phyloP scores from a whole-genome alignment of 2,888 invertebrate genomes.

The Apotomis capreana region DNA sequence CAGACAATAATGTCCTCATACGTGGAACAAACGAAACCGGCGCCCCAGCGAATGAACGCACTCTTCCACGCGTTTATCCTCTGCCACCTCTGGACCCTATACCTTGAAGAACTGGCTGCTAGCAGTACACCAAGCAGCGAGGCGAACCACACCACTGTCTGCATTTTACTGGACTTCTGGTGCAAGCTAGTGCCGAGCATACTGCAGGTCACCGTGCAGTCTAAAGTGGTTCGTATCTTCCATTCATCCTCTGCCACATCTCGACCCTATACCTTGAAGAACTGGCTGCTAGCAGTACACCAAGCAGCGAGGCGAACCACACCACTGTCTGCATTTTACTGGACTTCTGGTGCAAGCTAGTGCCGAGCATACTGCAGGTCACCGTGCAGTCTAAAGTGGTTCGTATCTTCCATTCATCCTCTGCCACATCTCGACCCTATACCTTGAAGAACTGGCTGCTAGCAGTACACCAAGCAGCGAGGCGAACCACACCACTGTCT shows the following conservation, averaged over 20 bases:
- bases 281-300: conserved; percentile 86
- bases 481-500: conserved; percentile 88
- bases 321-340: conserved; percentile 92
- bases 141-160: conserved; percentile 88
- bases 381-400: conserved; percentile 91
- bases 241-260: conserved; percentile 99
- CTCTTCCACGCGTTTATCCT: conserved; percentile 98
- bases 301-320: conserved; percentile 88
- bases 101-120: conserved; percentile 94
- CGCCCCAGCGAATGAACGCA: conserved; percentile 94
- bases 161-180: conserved; percentile 98
- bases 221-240: conserved; percentile 93
- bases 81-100: conserved; percentile 99
- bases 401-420: conserved; percentile 95
- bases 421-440: conserved; percentile 99
- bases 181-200: conserved; percentile 98
- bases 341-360: conserved; percentile 99
- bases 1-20: conserved; percentile 96
- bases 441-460: conserved; percentile 94
- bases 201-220: conserved; percentile 89
- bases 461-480: conserved; percentile 87
- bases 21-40: conserved; percentile 95
- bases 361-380: conserved; percentile 96
- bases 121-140: conserved; percentile 87
- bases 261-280: conserved; percentile 99